These are phyloP conservation scores for Nothocercus julius DNA, from an alignment of 2,113 vertebrate species.

Conservation along the genomic window DNA sequence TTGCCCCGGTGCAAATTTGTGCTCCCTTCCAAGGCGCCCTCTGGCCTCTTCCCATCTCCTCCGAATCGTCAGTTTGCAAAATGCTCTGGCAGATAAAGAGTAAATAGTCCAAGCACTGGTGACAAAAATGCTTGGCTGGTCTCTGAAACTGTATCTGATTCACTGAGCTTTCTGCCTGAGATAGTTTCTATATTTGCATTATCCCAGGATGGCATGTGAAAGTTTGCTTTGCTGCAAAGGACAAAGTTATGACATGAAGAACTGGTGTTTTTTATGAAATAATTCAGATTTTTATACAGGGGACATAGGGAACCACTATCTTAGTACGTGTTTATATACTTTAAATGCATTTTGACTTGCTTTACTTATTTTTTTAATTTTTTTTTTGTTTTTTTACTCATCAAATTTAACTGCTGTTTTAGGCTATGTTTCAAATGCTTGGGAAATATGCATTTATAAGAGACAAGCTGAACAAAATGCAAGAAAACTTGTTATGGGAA, in stretches of 20 bases:
- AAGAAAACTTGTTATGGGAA: neutral
- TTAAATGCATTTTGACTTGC: neutral
- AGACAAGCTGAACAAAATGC: neutral
- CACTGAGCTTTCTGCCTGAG: neutral
- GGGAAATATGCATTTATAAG: neutral
- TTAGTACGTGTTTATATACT: rapidly evolving
- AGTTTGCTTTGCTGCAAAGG: neutral
- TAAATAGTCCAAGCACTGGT: neutral
- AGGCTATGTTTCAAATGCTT: neutral
- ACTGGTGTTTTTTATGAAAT: neutral
- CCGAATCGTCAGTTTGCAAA: neutral
- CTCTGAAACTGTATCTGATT: neutral
- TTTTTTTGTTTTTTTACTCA: neutral
- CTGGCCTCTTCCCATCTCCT: neutral
- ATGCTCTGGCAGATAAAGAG: neutral
- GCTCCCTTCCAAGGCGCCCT: neutral
- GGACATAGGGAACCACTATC: neutral
- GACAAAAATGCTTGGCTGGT: neutral
- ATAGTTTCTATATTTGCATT: rapidly evolving
- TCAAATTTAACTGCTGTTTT: neutral
- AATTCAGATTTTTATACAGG: neutral
- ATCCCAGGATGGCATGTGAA: neutral
- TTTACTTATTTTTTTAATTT: rapidly evolving
- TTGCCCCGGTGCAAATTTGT: neutral
- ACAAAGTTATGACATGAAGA: neutral